Base-by-base conservation (phyloP, 2,797 vertebrate genomes). In the Pseudochromis fuscus region DNA sequence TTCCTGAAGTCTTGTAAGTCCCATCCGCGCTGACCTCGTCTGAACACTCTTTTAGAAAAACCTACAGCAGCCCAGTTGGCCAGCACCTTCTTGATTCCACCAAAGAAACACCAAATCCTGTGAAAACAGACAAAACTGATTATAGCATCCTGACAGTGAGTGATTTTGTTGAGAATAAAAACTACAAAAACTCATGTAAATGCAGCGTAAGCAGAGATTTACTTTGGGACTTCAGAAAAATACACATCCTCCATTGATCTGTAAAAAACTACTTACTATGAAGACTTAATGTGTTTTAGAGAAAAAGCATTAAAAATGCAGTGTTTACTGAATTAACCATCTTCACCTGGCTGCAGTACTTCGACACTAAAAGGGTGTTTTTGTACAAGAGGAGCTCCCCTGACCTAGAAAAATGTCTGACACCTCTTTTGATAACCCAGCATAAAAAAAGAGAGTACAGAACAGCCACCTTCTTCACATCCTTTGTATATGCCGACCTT, bases 361-460 rank as follows among this genome's bases (percentile, higher is more conserved):
- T 76, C 53, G 80, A 80, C 48, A 77, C 58, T 59, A 71, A 84
- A 84, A 60, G 71, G 60, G 67, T 58, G 70, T 75, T 82, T 66
- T 71, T 77, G 65, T 72, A 80, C 66, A 79, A 72, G 70, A 84
- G 64, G 63, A 76, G 85, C 69, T 82, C 59, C 72, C 68, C 56
- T 94, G 94, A 93, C 92, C 91, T 90, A 94, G 85, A 93, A 94
- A 93, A 79, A 75, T 65, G 42, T 70, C 59, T 68, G 66, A 82
- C 73, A 72, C 57, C 77, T 85, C 78, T 73, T 88, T 88, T 91
- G 82, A 90, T 87, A 90, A 91, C 74, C 71, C 77, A 75, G 67
- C 75, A 83, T 66, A 71, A 80, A 79, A 84, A 81, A 64, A 73
- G 37, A 69, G 45, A 53, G 60, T 19, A 23, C 40, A 24, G 23